Percentiles rank a stretch among this genome's conserved stretches.
These are phyloP conservation scores for Branchinecta lindahli DNA, from an alignment of 1,140 invertebrate genomes.

Conservation along the genomic window DNA sequence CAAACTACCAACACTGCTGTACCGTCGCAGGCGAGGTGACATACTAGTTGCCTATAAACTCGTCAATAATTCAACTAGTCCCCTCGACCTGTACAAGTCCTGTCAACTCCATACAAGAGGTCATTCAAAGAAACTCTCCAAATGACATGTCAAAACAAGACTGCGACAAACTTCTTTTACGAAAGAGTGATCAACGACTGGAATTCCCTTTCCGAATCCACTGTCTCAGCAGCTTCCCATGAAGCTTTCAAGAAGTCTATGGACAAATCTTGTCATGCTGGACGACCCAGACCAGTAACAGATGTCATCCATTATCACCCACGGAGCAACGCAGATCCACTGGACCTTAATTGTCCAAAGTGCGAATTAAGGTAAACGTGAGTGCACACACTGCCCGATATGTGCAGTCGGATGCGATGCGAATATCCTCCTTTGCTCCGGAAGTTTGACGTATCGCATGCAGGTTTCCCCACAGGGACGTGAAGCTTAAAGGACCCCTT, in stretches of 20 bases:
- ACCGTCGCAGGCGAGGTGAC: conserved; percentile 7
- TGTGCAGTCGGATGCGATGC: too few species aligned
- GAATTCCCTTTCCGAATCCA: too few species aligned
- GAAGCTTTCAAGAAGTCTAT: neutral
- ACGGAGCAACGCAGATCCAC: conserved; percentile 7
- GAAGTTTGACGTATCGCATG: too few species aligned
- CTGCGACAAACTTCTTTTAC: conserved; percentile 3
- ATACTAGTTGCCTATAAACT: conserved; percentile 5
- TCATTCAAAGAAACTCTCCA: conserved; percentile 9
- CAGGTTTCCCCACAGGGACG: too few species aligned
- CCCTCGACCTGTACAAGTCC: conserved; percentile 3
- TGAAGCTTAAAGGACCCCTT: too few species aligned
- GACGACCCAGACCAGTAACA: conserved; percentile 4
- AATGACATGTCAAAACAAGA: neutral
- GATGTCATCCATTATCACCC: conserved; percentile 4
- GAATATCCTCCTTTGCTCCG: too few species aligned
- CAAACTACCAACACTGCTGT: neutral
- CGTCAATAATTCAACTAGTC: neutral
- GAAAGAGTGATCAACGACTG: conserved; percentile 3
- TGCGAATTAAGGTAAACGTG: neutral
- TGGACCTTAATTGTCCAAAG: neutral
- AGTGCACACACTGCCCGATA: too few species aligned
- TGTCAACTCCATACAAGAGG: conserved; percentile 2
- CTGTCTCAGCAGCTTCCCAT: neutral
- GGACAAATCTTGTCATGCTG: neutral